Conservation (phyloP, 2,797 vertebrate species). For the Heliangelus exortis region DNA sequence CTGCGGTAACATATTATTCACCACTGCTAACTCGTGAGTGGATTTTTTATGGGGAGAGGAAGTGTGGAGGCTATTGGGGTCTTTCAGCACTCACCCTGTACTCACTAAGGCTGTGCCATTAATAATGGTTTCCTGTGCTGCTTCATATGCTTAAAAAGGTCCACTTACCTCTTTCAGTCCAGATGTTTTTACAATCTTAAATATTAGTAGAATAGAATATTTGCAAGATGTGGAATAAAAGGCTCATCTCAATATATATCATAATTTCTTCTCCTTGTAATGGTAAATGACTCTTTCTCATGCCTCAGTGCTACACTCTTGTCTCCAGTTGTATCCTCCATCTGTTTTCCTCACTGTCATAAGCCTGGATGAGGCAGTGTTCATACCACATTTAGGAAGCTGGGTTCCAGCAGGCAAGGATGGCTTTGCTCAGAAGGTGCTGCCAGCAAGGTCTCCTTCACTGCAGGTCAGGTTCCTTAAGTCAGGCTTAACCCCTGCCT, state of each 20-base stretch:
- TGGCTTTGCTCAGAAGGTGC: not conserved
- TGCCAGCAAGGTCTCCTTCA: not conserved
- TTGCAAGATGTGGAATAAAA: not conserved
- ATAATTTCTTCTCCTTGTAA: not conserved
- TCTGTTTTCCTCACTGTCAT: not conserved
- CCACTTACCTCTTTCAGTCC: not conserved
- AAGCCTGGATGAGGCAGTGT: not conserved
- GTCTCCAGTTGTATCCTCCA: not conserved
- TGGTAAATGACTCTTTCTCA: not conserved
- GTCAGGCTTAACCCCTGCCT: not conserved
- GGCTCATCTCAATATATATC: not conserved
- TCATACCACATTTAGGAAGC: not conserved
- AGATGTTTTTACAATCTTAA: not conserved
- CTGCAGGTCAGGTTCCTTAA: not conserved
- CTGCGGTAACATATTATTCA: not conserved
- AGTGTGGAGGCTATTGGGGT: accelerated
- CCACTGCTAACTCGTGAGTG: not conserved
- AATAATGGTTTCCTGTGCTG: not conserved
- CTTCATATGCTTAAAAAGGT: not conserved
- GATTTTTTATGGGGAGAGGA: not conserved
- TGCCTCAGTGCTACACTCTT: not conserved
- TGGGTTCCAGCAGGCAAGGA: not conserved
- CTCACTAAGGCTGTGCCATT: not conserved
- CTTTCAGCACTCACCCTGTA: not conserved
- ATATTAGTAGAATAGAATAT: not conserved